These are phyloP conservation scores for Gisinianus flammeolus DNA, from an alignment of 2,888 invertebrate genomes.

Conservation along the genomic window DNA sequence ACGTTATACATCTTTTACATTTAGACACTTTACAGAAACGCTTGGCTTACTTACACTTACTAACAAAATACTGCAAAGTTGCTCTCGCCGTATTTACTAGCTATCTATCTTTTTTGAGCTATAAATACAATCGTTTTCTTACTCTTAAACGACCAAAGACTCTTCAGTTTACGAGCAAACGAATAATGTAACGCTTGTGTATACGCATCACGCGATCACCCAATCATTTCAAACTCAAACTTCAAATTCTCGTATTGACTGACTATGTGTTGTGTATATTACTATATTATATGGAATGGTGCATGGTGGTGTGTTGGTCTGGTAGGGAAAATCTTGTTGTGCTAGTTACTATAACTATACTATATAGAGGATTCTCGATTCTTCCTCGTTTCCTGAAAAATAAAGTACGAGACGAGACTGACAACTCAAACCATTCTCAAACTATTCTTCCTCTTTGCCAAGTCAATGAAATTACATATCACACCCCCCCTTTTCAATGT, in stretches of 20 bases:
- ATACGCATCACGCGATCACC: conserved; percentile 5
- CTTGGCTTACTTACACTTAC: background rate
- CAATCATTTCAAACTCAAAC: conserved; percentile 18
- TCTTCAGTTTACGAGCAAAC: background rate
- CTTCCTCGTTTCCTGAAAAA: conserved; percentile 29
- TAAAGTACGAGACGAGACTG: conserved; percentile 18
- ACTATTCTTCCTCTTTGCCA: conserved; percentile 12
- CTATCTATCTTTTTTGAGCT: conserved; percentile 19
- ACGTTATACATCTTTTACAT: background rate
- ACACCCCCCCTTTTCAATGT: background rate
- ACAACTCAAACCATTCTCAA: conserved; percentile 5
- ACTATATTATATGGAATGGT: background rate
- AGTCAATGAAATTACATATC: background rate
- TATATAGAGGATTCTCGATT: conserved; percentile 18
- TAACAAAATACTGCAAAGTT: conserved; percentile 28
- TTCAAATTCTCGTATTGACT: background rate
- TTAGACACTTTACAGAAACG: background rate
- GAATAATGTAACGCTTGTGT: background rate
- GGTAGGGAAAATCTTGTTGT: conserved; percentile 6
- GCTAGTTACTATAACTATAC: background rate
- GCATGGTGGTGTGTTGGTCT: no score
- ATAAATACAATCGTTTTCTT: conserved; percentile 23
- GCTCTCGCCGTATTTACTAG: background rate
- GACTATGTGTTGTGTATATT: background rate
- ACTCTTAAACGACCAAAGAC: conserved; percentile 12